Conservation (phyloP, 2,888 invertebrate genomes). For the Mycogona germanica region DNA sequence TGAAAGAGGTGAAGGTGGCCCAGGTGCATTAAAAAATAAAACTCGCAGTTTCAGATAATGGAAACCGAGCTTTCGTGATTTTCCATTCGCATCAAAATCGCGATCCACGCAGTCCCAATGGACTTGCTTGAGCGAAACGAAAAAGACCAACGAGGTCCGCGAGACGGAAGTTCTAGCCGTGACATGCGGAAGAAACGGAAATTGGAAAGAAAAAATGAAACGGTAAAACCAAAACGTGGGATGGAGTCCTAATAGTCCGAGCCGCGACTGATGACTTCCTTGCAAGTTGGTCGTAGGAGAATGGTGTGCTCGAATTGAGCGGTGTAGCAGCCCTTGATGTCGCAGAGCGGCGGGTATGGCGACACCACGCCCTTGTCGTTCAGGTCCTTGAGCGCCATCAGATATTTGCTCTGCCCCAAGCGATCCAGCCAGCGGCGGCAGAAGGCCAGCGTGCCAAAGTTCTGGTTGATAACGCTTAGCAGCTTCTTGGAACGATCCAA, state of each 20-base stretch:
- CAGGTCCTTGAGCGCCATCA: conserved; percentile 96
- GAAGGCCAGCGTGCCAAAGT: conserved; percentile 95
- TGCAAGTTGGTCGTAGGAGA: conserved; percentile 91
- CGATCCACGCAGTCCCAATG: too few species aligned
- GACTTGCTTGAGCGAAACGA: background rate
- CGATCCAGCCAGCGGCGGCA: conserved; percentile 99
- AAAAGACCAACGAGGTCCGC: background rate
- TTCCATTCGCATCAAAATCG: too few species aligned
- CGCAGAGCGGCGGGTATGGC: conserved; percentile 96
- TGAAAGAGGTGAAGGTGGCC: too few species aligned
- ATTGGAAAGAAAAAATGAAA: background rate
- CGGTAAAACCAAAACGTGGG: conserved; percentile 3
- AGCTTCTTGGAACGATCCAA: conserved; percentile 86
- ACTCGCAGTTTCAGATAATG: too few species aligned
- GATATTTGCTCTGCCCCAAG: conserved; percentile 90
- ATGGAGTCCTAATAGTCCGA: conserved; percentile 64
- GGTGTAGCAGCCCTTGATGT: conserved; percentile 93
- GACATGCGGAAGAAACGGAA: background rate
- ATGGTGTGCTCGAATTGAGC: conserved; percentile 99
- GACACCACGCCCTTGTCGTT: conserved; percentile 98
- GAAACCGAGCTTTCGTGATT: too few species aligned
- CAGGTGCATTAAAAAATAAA: too few species aligned
- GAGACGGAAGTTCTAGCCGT: background rate
- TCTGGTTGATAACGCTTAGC: conserved; percentile 83
- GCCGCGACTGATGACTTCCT: conserved; percentile 94